These are phyloP conservation scores for Ceratoteleas bidentatus DNA, from an alignment of 1,140 invertebrate genomes.

Conservation along the genomic window DNA sequence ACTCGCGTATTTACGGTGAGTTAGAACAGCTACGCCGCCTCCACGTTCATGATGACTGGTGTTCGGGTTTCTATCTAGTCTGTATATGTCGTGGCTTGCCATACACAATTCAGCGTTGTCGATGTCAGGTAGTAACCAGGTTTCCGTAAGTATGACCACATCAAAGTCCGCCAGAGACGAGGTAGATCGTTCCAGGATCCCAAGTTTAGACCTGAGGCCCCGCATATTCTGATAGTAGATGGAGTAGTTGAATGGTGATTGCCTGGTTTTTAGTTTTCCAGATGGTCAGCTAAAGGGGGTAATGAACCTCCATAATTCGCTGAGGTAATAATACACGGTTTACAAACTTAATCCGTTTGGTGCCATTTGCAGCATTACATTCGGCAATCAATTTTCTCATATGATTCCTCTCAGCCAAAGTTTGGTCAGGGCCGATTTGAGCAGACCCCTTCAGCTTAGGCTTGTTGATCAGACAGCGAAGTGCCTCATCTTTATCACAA, in stretches of 20 bases:
- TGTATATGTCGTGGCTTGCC: not conserved
- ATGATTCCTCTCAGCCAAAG: too few relatives aligned
- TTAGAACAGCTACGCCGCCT: conserved; percentile 11
- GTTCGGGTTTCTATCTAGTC: not conserved
- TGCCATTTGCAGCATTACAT: too few relatives aligned
- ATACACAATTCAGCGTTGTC: not conserved
- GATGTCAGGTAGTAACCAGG: conserved; percentile 4
- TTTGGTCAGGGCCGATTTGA: too few relatives aligned
- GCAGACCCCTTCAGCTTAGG: too few relatives aligned
- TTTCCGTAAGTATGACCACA: conserved; percentile 1
- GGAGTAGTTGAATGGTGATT: not conserved
- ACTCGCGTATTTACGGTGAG: too few relatives aligned
- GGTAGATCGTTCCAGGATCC: not conserved
- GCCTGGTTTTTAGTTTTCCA: conserved; percentile 17
- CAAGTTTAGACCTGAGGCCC: conserved; percentile 1
- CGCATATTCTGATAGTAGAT: conserved; percentile 13
- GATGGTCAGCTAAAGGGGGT: too few relatives aligned
- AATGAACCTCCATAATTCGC: too few relatives aligned
- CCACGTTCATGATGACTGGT: conserved; percentile 2
- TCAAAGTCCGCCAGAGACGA: not conserved
- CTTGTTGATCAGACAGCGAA: too few relatives aligned
- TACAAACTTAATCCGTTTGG: too few relatives aligned
- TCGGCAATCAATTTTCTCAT: too few relatives aligned
- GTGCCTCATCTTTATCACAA: too few relatives aligned
- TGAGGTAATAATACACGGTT: too few relatives aligned